Evolutionary conservation across 1,140 invertebrate species (phyloP).

Genomic region (Aphelinus certus): DNA sequence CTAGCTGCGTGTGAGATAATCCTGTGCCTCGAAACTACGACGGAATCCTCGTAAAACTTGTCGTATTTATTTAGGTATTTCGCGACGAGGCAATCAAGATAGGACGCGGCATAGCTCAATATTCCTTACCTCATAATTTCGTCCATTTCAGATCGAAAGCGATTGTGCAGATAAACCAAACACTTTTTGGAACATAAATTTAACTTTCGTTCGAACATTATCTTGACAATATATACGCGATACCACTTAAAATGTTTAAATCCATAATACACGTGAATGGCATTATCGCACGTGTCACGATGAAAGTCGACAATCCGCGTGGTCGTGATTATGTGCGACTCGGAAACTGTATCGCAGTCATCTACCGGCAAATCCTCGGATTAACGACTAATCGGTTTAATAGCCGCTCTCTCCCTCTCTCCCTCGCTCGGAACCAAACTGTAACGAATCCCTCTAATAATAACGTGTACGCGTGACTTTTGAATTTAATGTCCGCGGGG

Average conservation of each 20-base stretch:
- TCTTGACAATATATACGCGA: neutral
- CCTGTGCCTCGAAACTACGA: too few species aligned
- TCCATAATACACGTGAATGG: constrained; percentile 10
- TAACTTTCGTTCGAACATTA: constrained; percentile 17
- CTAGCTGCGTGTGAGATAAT: too few species aligned
- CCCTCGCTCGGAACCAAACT: too few species aligned
- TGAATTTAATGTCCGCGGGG: too few species aligned
- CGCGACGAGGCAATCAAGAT: too few species aligned
- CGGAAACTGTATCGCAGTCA: neutral
- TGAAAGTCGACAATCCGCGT: constrained; percentile 13
- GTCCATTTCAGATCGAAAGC: neutral
- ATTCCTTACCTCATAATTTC: too few species aligned
- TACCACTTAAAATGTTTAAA: neutral
- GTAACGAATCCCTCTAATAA: too few species aligned
- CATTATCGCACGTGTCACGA: constrained; percentile 7
- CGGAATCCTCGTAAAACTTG: too few species aligned
- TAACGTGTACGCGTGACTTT: too few species aligned
- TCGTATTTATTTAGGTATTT: too few species aligned
- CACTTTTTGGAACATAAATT: constrained; percentile 1
- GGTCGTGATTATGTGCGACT: neutral
- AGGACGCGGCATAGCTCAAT: too few species aligned
- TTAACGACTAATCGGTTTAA: constrained; percentile 12
- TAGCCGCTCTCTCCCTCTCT: too few species aligned
- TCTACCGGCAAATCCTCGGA: constrained; percentile 24
- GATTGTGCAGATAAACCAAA: constrained; percentile 1